Base-by-base conservation (phyloP, 2,797 vertebrate genomes). In the Phoeniculus purpureus region DNA sequence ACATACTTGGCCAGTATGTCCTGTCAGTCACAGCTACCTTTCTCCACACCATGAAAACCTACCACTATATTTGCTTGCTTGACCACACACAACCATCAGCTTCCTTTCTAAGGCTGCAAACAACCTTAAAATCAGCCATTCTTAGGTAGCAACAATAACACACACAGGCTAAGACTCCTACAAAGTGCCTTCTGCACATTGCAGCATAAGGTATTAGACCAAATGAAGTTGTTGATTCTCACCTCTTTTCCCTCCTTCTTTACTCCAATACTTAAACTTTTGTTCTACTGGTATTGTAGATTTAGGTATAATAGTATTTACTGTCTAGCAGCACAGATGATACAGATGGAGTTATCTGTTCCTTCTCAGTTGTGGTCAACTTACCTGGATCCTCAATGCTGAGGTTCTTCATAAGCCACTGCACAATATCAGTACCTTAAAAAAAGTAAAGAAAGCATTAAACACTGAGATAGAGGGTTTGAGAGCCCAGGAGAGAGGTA, bases 391-490 rank as follows among this genome's bases (percentile, higher is more conserved):
- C 99, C 79, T 99, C 99, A 70, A 98, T 97, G 90, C 51, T 98
- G 92, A 99, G 98, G 90, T 98, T 99, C 97, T 98, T 99, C 98
- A 99, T 98, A 92, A 99, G 97, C 99, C 99, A 99, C 96, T 99
- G 99, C 47, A 99, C 98, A 95, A 99, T 98, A 92, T 99, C 99
- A 12, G 98, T 96, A 90, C 99, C 99, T 99, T 90, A 26, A 96
- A 96, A 54, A 32, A 67, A 82, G 71, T 23, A 11, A 87, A 83
- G 32, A 91, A 87, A 87, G 20, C 12, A 59, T 56, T 92, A 78
- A 81, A 65, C 31, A 27, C 8, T 2, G 4, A 94, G 61, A 68
- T 27, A 84, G 20, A 23, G 7, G 23, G 16, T 19, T 18, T 66
- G 66, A 89, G 37, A 40, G 9, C 20, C 40, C 58, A 27, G 60